Evolutionary conservation across 2,888 invertebrate species (phyloP), one percentile per base, ranked within the genome.

Genomic region (Scrobipalpa costella): DNA sequence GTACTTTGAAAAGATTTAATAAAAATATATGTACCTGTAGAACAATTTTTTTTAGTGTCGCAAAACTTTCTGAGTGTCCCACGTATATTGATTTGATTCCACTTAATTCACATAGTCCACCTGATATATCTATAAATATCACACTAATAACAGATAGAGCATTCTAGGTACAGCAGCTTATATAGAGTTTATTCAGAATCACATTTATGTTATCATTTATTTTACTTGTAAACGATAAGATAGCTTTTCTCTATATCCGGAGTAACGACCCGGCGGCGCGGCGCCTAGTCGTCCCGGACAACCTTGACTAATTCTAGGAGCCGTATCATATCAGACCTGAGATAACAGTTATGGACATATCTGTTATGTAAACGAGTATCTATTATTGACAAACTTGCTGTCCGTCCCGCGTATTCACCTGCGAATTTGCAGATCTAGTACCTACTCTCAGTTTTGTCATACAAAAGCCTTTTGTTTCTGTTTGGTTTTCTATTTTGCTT

Each of bases 201-300:
- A 2, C 13, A 40, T 40, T 40, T 13, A 27, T 5, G 27, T 27
- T 44, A 15, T 44, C 7, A 44, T 6, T 7, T 7, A n/a, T 44
- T n/a, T 44, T 44, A 27, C 27, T 44, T 9, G 44, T 44, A 3
- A 7, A 15, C n/a, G 44, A 44, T 44, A 44, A 44, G 44, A 44
- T 44, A 52, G 33, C 19, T 19, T 36, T 38, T 55, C 38, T 21
- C 27, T 19, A 15, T 75, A 76, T 64, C 33, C 61, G 67, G 71
- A 74, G 76, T 73, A 69, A 75, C 70, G 69, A 70, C 71, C 72
- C 75, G 68, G 63, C 70, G 69, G 70, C 71, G 72, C 75, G 68
- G 63, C 64, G n/a, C 15, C 7, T 19, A 57, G 77, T 72, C 76
- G 68, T 67, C 57, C 61, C 62, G 65, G 68, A 67, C 67, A 75